A percentile compares a stretch with the other conserved stretches of the same genome.
These are phyloP conservation scores for Gasteruption jaculator DNA, from an alignment of 2,888 invertebrate species.

Conservation along the genomic window DNA sequence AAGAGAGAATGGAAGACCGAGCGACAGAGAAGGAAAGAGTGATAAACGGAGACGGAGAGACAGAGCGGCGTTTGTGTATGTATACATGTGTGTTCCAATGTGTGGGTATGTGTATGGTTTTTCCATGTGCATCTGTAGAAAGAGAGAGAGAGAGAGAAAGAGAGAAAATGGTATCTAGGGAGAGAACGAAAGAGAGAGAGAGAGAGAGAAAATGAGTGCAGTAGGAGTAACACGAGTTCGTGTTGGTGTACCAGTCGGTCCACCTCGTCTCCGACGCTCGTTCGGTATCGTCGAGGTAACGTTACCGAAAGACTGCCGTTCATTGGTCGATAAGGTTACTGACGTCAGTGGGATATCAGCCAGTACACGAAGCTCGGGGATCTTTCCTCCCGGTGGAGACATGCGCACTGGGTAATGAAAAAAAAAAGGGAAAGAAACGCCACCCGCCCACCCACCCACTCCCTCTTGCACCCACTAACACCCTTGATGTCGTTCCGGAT, in stretches of 20 bases:
- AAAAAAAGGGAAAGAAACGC: too few species aligned
- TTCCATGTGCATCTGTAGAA: too few species aligned
- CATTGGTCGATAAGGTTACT: slow-evolving; percentile 41
- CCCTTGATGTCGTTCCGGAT: slow-evolving; percentile 18
- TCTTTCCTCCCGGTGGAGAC: slow-evolving; percentile 19
- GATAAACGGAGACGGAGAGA: slow-evolving; percentile 11
- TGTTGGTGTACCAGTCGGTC: slow-evolving; percentile 30
- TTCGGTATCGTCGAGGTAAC: slow-evolving; percentile 25
- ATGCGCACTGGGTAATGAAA: slow-evolving; percentile 8
- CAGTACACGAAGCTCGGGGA: slow-evolving; percentile 25
- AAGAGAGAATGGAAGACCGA: slow-evolving; percentile 14
- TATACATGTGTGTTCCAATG: too few species aligned
- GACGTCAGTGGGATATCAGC: slow-evolving; percentile 36
- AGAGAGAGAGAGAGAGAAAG: slow-evolving; percentile 13
- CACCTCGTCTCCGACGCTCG: slow-evolving; percentile 31
- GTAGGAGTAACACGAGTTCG: too few species aligned
- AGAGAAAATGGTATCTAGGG: slow-evolving; percentile 3
- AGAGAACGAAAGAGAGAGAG: background rate
- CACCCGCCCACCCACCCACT: too few species aligned
- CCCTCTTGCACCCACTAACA: background rate
- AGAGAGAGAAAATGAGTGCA: slow-evolving; percentile 7
- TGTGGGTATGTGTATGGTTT: too few species aligned
- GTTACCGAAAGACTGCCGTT: slow-evolving; percentile 23
- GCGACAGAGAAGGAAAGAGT: slow-evolving; percentile 13
- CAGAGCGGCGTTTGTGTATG: too few species aligned